Evolutionary conservation across 2,113 vertebrate genomes (phyloP).

Genomic region (Scytalopus superciliaris): DNA sequence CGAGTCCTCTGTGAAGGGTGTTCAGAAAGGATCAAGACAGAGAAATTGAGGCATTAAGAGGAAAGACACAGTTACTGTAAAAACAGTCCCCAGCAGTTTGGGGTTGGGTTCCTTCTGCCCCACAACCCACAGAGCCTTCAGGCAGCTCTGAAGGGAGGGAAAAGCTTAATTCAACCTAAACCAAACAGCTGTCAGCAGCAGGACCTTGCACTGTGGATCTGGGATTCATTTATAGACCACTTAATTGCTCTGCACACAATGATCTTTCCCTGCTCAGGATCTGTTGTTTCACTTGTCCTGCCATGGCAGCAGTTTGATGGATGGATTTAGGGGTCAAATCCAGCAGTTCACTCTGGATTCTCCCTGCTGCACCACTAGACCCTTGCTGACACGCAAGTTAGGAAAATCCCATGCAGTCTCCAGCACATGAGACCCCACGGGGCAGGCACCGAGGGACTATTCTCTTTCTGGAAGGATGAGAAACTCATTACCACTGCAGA

Average conservation of each 20-base stretch:
- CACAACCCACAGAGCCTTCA: neutral
- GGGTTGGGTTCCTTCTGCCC: neutral
- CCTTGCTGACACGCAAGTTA: neutral
- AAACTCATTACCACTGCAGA: conserved; percentile 43
- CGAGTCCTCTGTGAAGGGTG: neutral
- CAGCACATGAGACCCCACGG: neutral
- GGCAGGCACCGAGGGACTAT: conserved; percentile 15
- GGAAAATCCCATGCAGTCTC: conserved; percentile 16
- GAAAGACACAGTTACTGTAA: neutral
- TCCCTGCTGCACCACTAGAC: neutral
- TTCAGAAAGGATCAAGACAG: neutral
- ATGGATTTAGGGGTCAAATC: neutral
- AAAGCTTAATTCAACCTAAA: neutral
- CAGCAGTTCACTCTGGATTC: neutral
- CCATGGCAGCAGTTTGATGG: neutral
- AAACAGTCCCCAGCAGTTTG: neutral
- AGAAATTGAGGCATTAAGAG: neutral
- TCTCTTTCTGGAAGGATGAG: conserved; percentile 43
- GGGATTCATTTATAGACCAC: neutral
- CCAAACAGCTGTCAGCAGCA: neutral
- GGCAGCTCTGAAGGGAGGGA: neutral
- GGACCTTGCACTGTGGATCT: neutral
- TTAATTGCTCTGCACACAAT: neutral
- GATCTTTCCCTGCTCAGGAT: neutral
- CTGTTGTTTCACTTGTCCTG: neutral